Base-by-base conservation (phyloP, 1,140 invertebrate genomes). In the Lethrus apterus region DNA sequence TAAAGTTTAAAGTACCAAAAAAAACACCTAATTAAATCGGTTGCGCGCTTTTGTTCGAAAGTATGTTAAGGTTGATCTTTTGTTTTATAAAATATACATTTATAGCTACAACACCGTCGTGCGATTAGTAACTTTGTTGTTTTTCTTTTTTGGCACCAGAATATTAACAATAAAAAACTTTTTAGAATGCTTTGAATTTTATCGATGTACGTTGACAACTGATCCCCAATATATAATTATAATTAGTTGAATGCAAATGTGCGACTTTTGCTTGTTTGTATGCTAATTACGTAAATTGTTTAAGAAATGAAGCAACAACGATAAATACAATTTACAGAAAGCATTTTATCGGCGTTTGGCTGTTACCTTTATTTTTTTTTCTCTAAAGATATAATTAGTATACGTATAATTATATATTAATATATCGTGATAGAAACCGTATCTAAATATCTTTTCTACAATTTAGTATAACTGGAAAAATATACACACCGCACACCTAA, bases 171-270 rank as follows among this genome's bases (percentile, higher is more conserved):
- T 48, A 50, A 54, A 56, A 50, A 53, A 49, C 50, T 55, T 58
- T 63, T 54, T 61, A 61, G 55, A 59, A 63, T 61, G 46, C 46
- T 51, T 44, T 18, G 49, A 34, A 56, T 54, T 51, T 51, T 45
- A 42, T 62, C 57, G 60, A 60, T 60, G 62, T 60, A 54, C 57
- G 45, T 43, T 57, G 47, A 52, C 30, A 46, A 57, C 48, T 64
- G 62, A 56, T 64, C 62, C 62, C 62, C 58, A 59, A 59, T 60
- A 58, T 62, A 59, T 60, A 55, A 38, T 7, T 7, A 26, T 26
- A 26, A 7, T 26, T 26, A 7, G n/a, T 34, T 2, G 4, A 18
- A 34, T 38, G 35, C 10, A 38, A 46, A 46, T 46, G 44, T 46
- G 44, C 44, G 35, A 46, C 21, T 38, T 4, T 35, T 45, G 14